Conservation (phyloP, 1,140 invertebrate genomes). For the Yoshiicerus persimilis region DNA sequence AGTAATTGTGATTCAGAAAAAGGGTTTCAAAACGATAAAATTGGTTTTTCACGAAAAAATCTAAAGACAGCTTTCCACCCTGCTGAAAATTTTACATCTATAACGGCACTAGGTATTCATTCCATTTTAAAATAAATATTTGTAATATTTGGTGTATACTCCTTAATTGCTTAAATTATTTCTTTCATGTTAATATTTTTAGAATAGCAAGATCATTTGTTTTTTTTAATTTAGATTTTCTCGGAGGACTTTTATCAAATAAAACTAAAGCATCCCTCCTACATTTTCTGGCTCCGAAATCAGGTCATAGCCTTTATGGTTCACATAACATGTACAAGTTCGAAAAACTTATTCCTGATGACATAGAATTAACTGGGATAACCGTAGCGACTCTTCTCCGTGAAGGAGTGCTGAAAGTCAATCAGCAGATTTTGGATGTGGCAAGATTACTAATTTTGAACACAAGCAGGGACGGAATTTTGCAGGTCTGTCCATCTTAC, state of each 20-base stretch:
- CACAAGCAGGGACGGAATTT: not conserved
- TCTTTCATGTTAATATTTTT: too few species aligned
- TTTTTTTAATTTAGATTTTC: too few species aligned
- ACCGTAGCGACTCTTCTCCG: not conserved
- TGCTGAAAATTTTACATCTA: not conserved
- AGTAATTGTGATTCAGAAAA: not conserved
- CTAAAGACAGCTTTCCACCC: not conserved
- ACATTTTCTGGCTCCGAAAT: not conserved
- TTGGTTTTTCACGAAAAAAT: not conserved
- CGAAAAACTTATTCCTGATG: not conserved
- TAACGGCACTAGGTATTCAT: too few species aligned
- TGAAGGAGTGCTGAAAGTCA: not conserved
- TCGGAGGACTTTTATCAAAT: not conserved
- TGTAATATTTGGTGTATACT: too few species aligned
- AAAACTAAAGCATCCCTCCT: not conserved
- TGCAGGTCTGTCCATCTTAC: too few species aligned
- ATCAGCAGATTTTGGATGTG: not conserved
- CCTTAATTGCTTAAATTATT: too few species aligned
- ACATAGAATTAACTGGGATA: slow-evolving; percentile 1
- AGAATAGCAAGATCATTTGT: too few species aligned
- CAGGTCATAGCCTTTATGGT: not conserved
- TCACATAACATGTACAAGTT: slow-evolving; percentile 26
- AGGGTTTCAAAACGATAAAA: not conserved
- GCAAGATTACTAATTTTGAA: slow-evolving; percentile 13
- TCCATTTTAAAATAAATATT: too few species aligned